A percentile compares a stretch with the other conserved stretches of the same genome.
These are phyloP conservation scores for Perithous albicinctus DNA, from an alignment of 2,888 invertebrate species.

Conservation along the genomic window DNA sequence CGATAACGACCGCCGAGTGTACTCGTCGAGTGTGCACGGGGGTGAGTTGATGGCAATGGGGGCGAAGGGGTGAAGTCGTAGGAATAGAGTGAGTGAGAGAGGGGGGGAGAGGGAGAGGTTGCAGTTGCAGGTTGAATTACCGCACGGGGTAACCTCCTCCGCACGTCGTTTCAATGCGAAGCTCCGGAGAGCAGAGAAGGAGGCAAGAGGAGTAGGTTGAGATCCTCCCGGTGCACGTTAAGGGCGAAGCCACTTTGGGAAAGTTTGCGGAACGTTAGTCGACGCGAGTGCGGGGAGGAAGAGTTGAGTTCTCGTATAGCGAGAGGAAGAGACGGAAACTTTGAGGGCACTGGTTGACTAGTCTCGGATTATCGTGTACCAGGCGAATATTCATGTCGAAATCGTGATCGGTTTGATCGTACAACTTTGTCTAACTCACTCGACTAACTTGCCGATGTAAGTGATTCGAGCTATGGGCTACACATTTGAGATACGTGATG, in stretches of 20 bases:
- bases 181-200: constrained; percentile 8
- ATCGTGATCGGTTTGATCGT: constrained; percentile 64
- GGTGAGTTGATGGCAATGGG: constrained; percentile 28
- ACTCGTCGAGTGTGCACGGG: constrained; percentile 60
- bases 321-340: constrained; percentile 55
- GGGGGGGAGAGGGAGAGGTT: constrained; percentile 16
- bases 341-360: constrained; percentile 43
- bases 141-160: constrained; percentile 56
- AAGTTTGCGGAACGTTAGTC: constrained; percentile 47
- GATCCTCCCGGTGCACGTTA: constrained; percentile 60
- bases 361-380: constrained; percentile 61
- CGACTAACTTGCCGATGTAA: constrained; percentile 48
- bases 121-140: constrained; percentile 57
- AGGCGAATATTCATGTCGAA: constrained; percentile 61
- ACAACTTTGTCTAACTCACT: constrained; percentile 57
- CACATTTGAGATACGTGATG: constrained; percentile 5
- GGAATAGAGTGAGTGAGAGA: too few relatives aligned
- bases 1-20: constrained; percentile 65
- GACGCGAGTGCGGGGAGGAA: constrained; percentile 30
- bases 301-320: constrained; percentile 3
- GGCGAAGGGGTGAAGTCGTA: constrained; percentile 13
- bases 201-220: constrained; percentile 33
- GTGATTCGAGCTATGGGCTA: constrained; percentile 49
- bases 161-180: constrained; percentile 57
- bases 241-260: constrained; percentile 65